phyloP scores from a whole-genome alignment of 2,797 vertebrate species.

The Muscicapa striata region DNA sequence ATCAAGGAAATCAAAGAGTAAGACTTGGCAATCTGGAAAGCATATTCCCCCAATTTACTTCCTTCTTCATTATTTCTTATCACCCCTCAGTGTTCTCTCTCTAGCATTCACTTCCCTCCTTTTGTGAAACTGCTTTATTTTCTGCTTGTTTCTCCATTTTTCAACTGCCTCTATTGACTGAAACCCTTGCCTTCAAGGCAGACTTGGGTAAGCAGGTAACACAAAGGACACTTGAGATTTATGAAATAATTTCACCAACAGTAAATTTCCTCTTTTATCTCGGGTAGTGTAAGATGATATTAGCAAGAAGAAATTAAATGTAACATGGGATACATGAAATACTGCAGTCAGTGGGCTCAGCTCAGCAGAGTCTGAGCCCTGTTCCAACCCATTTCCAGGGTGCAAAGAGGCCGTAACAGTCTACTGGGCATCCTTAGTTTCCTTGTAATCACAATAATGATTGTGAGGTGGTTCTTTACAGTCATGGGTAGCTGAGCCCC shows the following conservation, averaged over 20 bases:
- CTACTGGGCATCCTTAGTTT: neutral
- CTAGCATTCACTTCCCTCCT: neutral
- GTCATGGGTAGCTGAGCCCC: neutral
- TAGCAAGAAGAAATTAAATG: constrained; percentile 30
- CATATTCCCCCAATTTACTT: neutral
- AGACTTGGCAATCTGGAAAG: neutral
- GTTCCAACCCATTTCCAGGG: neutral
- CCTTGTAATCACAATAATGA: neutral
- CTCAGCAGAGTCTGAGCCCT: neutral
- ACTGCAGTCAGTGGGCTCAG: neutral
- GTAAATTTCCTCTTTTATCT: constrained; percentile 32
- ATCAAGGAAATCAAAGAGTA: neutral
- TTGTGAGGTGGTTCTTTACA: neutral
- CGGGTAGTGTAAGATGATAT: neutral
- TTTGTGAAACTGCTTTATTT: constrained; percentile 18
- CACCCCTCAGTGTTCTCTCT: neutral
- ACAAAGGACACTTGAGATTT: constrained; percentile 27
- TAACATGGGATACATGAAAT: neutral
- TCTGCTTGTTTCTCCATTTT: constrained; percentile 20
- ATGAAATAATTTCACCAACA: constrained; percentile 48
- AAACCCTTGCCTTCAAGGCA: constrained; percentile 45
- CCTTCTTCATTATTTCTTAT: neutral
- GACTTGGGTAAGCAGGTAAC: constrained; percentile 16
- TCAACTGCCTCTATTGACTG: constrained; percentile 9
- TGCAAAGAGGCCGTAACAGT: neutral